Evolutionary conservation across 2,113 vertebrate species (phyloP).

Genomic region (Mirza zaza): DNA sequence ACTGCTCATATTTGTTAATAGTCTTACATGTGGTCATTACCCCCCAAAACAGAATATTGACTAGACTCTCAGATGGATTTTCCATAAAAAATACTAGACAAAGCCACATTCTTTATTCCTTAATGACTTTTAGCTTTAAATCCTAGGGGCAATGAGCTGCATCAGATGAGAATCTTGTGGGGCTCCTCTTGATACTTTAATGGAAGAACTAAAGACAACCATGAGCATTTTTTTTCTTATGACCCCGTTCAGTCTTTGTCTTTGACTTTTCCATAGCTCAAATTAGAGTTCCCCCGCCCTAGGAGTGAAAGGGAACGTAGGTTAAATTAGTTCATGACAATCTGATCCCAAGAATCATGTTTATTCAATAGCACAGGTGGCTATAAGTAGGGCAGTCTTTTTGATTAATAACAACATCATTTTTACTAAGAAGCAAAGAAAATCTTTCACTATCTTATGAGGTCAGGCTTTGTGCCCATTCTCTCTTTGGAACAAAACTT

Average conservation of each 20-base stretch:
- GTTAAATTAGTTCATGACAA: not conserved
- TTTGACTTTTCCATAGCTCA: not conserved
- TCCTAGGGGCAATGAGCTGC: not conserved
- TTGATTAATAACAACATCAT: conserved; percentile 31
- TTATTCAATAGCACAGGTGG: not conserved
- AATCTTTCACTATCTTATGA: not conserved
- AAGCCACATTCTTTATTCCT: not conserved
- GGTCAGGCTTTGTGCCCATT: not conserved
- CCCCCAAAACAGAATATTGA: not conserved
- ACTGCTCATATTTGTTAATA: not conserved
- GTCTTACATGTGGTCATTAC: not conserved
- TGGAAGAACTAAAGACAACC: not conserved
- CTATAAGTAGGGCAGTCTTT: not conserved
- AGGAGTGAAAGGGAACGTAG: not conserved
- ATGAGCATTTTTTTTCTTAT: not conserved
- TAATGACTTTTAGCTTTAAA: not conserved
- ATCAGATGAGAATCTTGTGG: not conserved
- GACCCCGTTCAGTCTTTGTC: not conserved
- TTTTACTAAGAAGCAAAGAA: conserved; percentile 27
- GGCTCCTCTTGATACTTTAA: not conserved
- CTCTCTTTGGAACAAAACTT: conserved; percentile 37
- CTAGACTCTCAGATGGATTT: not conserved
- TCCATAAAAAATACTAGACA: not conserved
- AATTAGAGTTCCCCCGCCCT: not conserved
- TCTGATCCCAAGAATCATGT: not conserved